Conservation (phyloP, 2,888 invertebrate genomes). For the Noctua janthina region DNA sequence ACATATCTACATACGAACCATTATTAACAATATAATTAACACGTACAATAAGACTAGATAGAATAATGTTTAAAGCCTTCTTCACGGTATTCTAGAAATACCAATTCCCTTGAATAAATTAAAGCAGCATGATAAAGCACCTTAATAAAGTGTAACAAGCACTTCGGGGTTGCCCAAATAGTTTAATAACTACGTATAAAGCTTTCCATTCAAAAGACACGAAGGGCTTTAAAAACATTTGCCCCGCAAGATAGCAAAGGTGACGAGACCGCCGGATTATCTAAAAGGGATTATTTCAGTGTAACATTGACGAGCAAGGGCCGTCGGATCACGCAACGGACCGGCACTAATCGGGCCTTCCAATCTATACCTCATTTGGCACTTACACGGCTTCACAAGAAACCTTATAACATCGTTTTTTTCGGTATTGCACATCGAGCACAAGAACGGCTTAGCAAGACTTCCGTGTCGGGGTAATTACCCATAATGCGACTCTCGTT, state of each 20-base stretch:
- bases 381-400: slow-evolving; percentile 72
- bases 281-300: slow-evolving; percentile 68
- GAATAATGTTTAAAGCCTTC: neutral
- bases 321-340: slow-evolving; percentile 66
- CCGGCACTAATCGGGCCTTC: slow-evolving; percentile 70
- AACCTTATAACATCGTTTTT: slow-evolving; percentile 68
- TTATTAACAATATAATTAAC: neutral
- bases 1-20: neutral
- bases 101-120: slow-evolving; percentile 17
- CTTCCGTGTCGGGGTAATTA: slow-evolving; percentile 60
- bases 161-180: neutral
- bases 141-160: neutral
- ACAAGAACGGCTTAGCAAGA: slow-evolving; percentile 47
- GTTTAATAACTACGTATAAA: neutral
- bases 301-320: slow-evolving; percentile 63
- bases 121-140: slow-evolving; percentile 1
- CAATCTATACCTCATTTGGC: slow-evolving; percentile 71
- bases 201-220: neutral
- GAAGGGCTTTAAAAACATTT: slow-evolving; percentile 43
- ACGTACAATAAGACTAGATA: neutral
- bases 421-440: slow-evolving; percentile 63
- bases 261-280: slow-evolving; percentile 66
- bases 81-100: neutral
- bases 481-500: slow-evolving; percentile 45
- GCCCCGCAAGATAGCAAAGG: slow-evolving; percentile 51